Base-by-base conservation (phyloP, 2,797 vertebrate species). In the Tamandua tetradactyla region DNA sequence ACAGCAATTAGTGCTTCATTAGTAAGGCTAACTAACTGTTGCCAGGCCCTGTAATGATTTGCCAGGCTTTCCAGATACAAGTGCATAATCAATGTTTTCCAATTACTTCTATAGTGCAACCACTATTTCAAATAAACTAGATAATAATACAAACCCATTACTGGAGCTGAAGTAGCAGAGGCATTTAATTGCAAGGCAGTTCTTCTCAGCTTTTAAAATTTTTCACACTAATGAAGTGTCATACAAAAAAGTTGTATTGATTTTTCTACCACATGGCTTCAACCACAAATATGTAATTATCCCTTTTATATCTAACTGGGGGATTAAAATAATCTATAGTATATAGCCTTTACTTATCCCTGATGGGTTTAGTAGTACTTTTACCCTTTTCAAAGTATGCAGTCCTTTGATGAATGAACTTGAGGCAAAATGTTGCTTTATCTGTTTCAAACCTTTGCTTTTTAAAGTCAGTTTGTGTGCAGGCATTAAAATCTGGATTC, bases 261-360 rank as follows among this genome's bases (percentile, higher is more conserved):
- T 99, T 99, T 99, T 99, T 99, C 98, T 98, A 99, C 99, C 99
- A 99, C 99, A 99, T 99, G 99, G 99, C 99, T 99, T 99, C 99
- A 99, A 99, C 99, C 99, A 99, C 99, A 99, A 99, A 99, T 99
- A 99, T 99, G 99, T 99, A 99, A 99, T 99, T 99, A 99, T 99
- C 99, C 99, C 98, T 99, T 99, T 99, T 99, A 99, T 99, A 99
- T 99, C 99, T 99, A 99, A 99, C 99, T 99, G 98, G 99, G 99
- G 99, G 99, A 99, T 99, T 99, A 99, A 99, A 99, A 99, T 99
- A 99, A 99, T 99, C 99, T 99, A 99, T 99, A 99, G 99, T 99
- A 99, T 99, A 99, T 99, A 99, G 99, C 99, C 99, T 99, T 99
- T 99, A 99, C 98, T 99, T 99, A 98, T 99, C 98, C 98, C 99